These are phyloP conservation scores for Magallana angulata DNA, from an alignment of 1,140 invertebrate genomes.

Conservation along the genomic window DNA sequence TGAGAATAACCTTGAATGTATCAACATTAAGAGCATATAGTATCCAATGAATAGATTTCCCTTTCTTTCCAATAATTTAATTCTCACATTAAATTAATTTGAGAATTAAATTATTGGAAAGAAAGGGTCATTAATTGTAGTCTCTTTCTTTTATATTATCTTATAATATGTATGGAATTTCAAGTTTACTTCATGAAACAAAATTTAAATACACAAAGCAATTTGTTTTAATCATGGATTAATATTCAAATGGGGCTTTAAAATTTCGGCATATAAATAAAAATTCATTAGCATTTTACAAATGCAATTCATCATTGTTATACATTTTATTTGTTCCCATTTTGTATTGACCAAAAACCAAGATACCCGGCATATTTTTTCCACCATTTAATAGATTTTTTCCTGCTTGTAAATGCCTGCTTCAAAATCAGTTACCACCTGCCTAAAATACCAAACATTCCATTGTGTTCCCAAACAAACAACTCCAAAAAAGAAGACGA, in stretches of 20 bases:
- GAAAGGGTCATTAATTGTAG: no score
- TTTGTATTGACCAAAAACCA: neutral
- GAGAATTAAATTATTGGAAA: no score
- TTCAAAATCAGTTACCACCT: constrained; percentile 18
- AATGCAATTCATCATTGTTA: neutral
- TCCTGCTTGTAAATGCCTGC: constrained; percentile 15
- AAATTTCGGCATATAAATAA: neutral
- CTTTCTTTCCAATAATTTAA: no score
- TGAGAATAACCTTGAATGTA: no score
- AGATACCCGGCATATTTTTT: constrained; percentile 27
- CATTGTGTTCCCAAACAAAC: constrained; percentile 20
- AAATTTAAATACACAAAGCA: no score
- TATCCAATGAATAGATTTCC: no score
- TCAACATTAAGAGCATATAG: no score
- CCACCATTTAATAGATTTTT: constrained; percentile 12
- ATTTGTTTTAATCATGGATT: neutral
- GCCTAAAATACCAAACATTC: constrained; percentile 33
- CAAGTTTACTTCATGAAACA: no score
- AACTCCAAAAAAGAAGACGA: neutral
- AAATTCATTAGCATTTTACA: neutral
- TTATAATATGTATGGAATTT: no score
- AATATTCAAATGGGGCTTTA: constrained; percentile 3
- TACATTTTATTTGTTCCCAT: neutral
- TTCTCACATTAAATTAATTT: no score
- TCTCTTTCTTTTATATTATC: no score